Evolutionary conservation across 2,797 vertebrate species (phyloP).

Genomic region (Alca torda): DNA sequence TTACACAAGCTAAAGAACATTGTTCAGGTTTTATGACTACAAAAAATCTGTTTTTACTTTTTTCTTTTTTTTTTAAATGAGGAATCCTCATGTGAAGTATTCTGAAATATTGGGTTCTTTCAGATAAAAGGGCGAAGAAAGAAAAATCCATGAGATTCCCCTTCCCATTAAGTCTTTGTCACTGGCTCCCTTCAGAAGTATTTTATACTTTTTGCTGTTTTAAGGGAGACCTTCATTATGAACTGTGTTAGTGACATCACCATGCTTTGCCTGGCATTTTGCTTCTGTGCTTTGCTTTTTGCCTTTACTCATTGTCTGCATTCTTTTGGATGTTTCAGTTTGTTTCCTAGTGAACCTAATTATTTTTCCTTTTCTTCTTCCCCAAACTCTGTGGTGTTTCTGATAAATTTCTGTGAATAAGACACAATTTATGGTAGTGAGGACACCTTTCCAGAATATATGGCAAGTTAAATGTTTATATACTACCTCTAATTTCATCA

Average conservation of each 20-base stretch:
- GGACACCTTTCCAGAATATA: neutral
- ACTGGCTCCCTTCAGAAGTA: neutral
- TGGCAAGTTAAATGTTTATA: neutral
- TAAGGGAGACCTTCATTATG: neutral
- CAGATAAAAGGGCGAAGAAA: neutral
- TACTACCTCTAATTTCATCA: neutral
- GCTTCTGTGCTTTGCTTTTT: neutral
- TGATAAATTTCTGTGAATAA: neutral
- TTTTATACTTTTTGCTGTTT: neutral
- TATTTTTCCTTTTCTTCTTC: neutral
- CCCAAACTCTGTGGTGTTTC: neutral
- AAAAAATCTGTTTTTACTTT: neutral
- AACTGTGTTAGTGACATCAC: neutral
- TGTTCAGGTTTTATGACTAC: neutral
- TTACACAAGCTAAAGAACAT: neutral
- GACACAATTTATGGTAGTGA: neutral
- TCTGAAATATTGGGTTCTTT: neutral
- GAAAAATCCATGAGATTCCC: neutral
- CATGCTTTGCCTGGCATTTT: neutral
- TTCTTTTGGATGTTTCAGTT: neutral
- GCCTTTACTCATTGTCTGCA: neutral
- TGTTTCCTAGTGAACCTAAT: neutral
- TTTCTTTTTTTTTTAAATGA: neutral
- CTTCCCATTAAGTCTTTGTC: neutral
- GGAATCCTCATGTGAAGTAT: fast-evolving